Evolutionary conservation across 2,797 vertebrate genomes (phyloP).

Genomic region (Sparus aurata): DNA sequence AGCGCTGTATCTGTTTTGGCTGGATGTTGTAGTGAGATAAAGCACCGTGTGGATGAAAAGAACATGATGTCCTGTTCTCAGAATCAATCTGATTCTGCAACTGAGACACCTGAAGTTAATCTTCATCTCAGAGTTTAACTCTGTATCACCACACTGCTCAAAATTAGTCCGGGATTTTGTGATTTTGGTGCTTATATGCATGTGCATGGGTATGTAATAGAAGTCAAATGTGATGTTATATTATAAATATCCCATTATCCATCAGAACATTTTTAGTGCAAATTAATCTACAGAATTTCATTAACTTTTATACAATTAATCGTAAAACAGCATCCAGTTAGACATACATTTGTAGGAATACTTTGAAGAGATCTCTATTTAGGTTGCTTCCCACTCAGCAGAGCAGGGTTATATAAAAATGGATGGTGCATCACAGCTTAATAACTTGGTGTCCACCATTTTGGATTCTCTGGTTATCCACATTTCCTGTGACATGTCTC

Average conservation of each 20-base stretch:
- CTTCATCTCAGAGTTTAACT: not conserved
- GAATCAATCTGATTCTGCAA: constrained; percentile 2
- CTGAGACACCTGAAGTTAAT: not conserved
- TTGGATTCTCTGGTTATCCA: not conserved
- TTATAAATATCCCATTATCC: no score
- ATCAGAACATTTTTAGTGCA: no score
- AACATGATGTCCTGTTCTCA: not conserved
- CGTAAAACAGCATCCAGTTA: no score
- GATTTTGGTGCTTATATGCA: no score
- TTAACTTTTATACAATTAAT: no score
- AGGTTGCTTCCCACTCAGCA: not conserved
- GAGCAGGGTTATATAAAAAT: not conserved
- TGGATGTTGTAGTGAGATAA: constrained; percentile 6
- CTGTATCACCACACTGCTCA: not conserved
- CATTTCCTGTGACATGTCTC: not conserved
- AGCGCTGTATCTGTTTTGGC: not conserved
- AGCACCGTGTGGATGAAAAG: not conserved
- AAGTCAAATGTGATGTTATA: no score
- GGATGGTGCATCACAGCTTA: not conserved
- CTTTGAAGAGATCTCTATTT: not conserved
- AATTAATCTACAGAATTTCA: no score
- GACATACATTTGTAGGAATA: no score
- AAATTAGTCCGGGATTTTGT: no score
- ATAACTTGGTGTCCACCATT: no score
- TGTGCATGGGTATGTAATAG: no score